A percentile compares a stretch with the other conserved stretches of the same genome.
Conservation (phyloP, 2,113 vertebrate genomes). For the Gymnogyps californianus region DNA sequence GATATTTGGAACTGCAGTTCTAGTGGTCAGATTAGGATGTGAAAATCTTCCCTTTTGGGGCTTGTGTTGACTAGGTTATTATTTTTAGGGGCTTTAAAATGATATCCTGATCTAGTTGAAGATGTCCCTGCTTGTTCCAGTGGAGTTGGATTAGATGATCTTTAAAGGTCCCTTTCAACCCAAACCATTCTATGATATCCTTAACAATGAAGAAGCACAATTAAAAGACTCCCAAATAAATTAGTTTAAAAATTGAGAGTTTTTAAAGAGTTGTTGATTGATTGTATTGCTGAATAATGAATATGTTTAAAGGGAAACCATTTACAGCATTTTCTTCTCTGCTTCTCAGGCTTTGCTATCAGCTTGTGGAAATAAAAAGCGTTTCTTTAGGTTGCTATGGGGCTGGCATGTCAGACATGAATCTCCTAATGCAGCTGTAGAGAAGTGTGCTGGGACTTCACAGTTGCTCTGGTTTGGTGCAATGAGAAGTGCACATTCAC, state of each 20-base stretch:
- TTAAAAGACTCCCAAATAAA: not conserved
- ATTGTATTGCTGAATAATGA: not conserved
- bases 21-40: not conserved
- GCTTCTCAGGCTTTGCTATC: not conserved
- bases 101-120: not conserved
- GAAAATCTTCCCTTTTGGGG: not conserved
- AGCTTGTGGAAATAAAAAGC: not conserved
- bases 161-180: not conserved
- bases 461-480: not conserved
- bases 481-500: not conserved
- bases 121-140: not conserved
- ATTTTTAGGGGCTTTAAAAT: not conserved
- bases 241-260: not conserved
- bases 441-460: not conserved
- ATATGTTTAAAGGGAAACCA: not conserved
- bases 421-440: not conserved
- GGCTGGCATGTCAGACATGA: not conserved
- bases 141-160: not conserved
- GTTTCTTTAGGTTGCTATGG: not conserved
- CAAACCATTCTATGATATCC: not conserved
- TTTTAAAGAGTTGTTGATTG: not conserved
- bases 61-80: not conserved
- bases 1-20: not conserved
- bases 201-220: not conserved
- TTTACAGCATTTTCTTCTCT: not conserved